A percentile compares a stretch with the other conserved stretches of the same genome.
phyloP scores from a whole-genome alignment of 2,888 invertebrate genomes.

The Coelinius sp. region DNA sequence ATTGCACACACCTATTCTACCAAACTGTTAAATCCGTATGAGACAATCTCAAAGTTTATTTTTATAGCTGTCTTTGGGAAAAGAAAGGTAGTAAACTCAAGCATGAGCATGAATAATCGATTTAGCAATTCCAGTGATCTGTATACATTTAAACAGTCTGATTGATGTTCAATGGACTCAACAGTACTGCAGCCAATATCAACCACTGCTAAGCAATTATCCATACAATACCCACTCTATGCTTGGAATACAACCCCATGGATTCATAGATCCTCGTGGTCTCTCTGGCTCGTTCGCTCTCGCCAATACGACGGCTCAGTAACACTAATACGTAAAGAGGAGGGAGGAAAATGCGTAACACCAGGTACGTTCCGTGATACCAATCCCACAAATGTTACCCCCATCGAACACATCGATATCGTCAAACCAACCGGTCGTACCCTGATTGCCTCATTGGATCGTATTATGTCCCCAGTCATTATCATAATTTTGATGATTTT shows the following conservation, averaged over 20 bases:
- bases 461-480: conserved; percentile 69
- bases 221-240: conserved; percentile 53
- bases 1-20: conserved; percentile 21
- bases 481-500: conserved; percentile 70
- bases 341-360: conserved; percentile 60
- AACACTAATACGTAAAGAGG: conserved; percentile 64
- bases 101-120: neutral
- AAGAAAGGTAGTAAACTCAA: neutral
- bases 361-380: conserved; percentile 37
- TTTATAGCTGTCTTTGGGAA: neutral
- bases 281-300: conserved; percentile 54
- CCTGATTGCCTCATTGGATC: conserved; percentile 71
- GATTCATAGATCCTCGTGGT: conserved; percentile 64
- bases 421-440: conserved; percentile 57
- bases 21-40: conserved; percentile 26
- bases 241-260: conserved; percentile 50
- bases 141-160: conserved; percentile 64
- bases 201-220: conserved; percentile 65
- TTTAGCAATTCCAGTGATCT: neutral
- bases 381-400: conserved; percentile 37
- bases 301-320: conserved; percentile 53
- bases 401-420: conserved; percentile 59
- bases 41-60: neutral
- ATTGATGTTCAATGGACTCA: conserved; percentile 67
- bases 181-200: conserved; percentile 60